Evolutionary conservation across 30 jellyfish, hydroid and myxozoan genomes (phyloP).

Genomic region (Aurelia sp.): DNA sequence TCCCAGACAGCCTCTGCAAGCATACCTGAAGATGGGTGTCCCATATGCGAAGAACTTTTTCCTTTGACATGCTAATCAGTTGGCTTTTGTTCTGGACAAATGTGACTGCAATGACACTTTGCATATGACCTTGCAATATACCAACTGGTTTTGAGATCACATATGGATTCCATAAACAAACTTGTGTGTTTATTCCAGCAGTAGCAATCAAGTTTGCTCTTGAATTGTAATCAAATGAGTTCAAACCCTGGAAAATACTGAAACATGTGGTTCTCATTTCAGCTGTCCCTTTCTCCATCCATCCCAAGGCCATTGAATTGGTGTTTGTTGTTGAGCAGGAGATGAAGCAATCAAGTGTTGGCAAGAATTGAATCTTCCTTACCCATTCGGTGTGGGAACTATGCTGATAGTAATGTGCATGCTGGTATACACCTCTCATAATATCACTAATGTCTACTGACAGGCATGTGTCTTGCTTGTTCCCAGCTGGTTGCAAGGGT

Average conservation of each 20-base stretch:
- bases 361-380: constrained; percentile 69
- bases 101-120: constrained; percentile 77
- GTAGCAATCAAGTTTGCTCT: constrained; percentile 89
- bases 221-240: constrained; percentile 89
- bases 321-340: constrained; percentile 85
- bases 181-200: constrained; percentile 93
- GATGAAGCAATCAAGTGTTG: constrained; percentile 83
- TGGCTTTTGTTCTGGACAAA: constrained; percentile 77
- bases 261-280: constrained; percentile 77
- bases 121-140: constrained; percentile 93
- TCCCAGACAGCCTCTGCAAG: constrained; percentile 89
- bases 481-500: constrained; percentile 87
- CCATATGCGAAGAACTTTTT: constrained; percentile 91
- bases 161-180: constrained; percentile 97
- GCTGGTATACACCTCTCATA: constrained; percentile 52
- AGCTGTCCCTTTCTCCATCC: constrained; percentile 80
- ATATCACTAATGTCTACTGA: constrained; percentile 60
- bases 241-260: constrained; percentile 85
- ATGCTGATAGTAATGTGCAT: constrained; percentile 64
- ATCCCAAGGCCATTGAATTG: constrained; percentile 86
- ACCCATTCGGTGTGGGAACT: constrained; percentile 90
- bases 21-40: constrained; percentile 96
- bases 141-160: constrained; percentile 96
- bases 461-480: constrained; percentile 62
- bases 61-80: constrained; percentile 92